These are phyloP conservation scores for Oncorhynchus mykiss DNA, from an alignment of 2,113 vertebrate genomes.

Conservation along the genomic window DNA sequence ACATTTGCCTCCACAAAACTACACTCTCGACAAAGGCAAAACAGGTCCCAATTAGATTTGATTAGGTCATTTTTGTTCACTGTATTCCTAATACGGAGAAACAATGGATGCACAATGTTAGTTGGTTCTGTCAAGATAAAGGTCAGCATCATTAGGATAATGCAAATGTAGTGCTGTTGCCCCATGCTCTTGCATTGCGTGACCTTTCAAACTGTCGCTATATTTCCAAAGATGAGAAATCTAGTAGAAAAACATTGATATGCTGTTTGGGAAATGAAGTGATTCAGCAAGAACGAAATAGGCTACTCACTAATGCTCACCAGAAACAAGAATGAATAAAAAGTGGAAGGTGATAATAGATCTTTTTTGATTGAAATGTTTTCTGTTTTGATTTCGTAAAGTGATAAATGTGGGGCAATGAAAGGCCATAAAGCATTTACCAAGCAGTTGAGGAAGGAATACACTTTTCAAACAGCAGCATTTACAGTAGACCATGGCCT, in stretches of 20 bases:
- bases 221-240: not conserved
- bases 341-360: no score
- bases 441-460: not conserved
- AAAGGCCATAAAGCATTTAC: not conserved
- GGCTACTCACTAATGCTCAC: no score
- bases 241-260: not conserved
- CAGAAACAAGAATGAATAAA: no score
- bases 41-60: slow-evolving; percentile 44
- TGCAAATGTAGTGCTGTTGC: not conserved
- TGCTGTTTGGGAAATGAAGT: not conserved
- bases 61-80: slow-evolving; percentile 27
- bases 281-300: no score
- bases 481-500: not conserved
- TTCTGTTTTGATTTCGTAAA: no score
- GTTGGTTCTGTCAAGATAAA: slow-evolving; percentile 32
- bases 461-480: not conserved
- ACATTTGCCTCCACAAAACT: slow-evolving; percentile 26
- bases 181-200: not conserved
- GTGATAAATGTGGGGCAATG: not conserved
- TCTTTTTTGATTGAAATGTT: no score
- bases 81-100: not conserved
- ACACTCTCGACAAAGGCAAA: slow-evolving; percentile 10
- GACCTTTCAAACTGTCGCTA: not conserved
- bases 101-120: not conserved
- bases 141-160: slow-evolving; percentile 42